Base-by-base conservation (phyloP, 2,797 vertebrate species). In the Sebastes elongatus region DNA sequence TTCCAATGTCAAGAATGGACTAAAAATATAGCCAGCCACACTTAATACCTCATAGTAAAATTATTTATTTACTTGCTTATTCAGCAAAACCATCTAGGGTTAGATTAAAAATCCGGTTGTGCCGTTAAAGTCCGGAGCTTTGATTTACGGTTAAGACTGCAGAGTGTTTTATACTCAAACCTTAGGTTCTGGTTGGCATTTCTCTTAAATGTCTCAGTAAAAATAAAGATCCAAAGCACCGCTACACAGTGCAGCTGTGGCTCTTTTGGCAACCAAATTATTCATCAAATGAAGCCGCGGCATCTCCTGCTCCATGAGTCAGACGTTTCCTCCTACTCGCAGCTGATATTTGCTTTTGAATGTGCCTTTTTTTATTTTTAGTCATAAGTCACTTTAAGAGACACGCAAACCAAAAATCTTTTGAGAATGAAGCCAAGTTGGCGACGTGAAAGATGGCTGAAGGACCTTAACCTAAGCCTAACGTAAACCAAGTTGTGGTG, bases 301-400 rank as follows among this genome's bases (percentile, higher is more conserved):
- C 80, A 63, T 78, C 76, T 80, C 60, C 32, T 13, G 10, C 67
- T 60, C 20, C 3, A 0, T 91, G 83, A 77, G 35, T 89, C 88
- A 87, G 74, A 63, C 1, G 1, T 25, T 65, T 81, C 67, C 86
- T 82, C 83, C 88, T 67, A 84, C 86, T 16, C 10, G 72, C 71
- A 38, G 59, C 69, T 75, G 74, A 80, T 69, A 76, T 82, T 87
- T 76, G 57, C 35, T 53, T 80, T 74, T 75, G 27, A 71, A 80
- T 71, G 49, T 81, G 78, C 69, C 64, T 71, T 79, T 59, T 18
- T 9, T 18, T 46, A 33, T 77, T 79, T 71, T 71, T 27, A 68
- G 59, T 56, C n/a, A 13, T 61, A 68, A 73, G 52, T 59, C 52
- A 49, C 55, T 35, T 71, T 30, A 46, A 38, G 53, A 75, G 60